phyloP scores from a whole-genome alignment of 1,140 invertebrate species.

The Drosophila santomea region DNA sequence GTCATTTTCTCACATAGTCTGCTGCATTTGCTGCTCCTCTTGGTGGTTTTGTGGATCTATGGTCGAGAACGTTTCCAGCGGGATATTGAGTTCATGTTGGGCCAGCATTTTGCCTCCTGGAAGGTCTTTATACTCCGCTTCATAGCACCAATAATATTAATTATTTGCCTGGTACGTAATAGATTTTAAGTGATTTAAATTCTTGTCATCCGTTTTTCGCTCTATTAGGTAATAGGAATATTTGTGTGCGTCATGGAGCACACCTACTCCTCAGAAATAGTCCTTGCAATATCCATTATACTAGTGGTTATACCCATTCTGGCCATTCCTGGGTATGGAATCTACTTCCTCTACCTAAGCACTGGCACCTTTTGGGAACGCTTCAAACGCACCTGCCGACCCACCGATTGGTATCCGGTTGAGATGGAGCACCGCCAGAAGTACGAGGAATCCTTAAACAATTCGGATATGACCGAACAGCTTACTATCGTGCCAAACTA shows the following conservation, averaged over 20 bases:
- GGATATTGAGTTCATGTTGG: constrained; percentile 93
- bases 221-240: neutral
- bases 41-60: constrained; percentile 91
- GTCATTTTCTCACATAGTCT: constrained; percentile 88
- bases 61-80: constrained; percentile 89
- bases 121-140: constrained; percentile 72
- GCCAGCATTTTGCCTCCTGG: constrained; percentile 87
- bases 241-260: constrained; percentile 30
- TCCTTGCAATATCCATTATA: constrained; percentile 28
- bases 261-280: neutral
- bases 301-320: constrained; percentile 60
- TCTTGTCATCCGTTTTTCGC: neutral
- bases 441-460: constrained; percentile 73
- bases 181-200: fast-evolving
- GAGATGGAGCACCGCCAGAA: constrained; percentile 66
- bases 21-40: constrained; percentile 89
- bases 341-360: constrained; percentile 55
- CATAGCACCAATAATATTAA: constrained; percentile 63
- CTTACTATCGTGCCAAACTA: constrained; percentile 4
- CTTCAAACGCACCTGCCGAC: constrained; percentile 59
- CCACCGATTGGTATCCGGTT: constrained; percentile 79
- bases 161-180: constrained; percentile 50
- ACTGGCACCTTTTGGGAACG: constrained; percentile 58
- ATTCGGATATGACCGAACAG: constrained; percentile 70
- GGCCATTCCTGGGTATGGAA: constrained; percentile 65